These are phyloP conservation scores for Sebastes umbrosus DNA, from an alignment of 2,797 vertebrate genomes.

Conservation along the genomic window DNA sequence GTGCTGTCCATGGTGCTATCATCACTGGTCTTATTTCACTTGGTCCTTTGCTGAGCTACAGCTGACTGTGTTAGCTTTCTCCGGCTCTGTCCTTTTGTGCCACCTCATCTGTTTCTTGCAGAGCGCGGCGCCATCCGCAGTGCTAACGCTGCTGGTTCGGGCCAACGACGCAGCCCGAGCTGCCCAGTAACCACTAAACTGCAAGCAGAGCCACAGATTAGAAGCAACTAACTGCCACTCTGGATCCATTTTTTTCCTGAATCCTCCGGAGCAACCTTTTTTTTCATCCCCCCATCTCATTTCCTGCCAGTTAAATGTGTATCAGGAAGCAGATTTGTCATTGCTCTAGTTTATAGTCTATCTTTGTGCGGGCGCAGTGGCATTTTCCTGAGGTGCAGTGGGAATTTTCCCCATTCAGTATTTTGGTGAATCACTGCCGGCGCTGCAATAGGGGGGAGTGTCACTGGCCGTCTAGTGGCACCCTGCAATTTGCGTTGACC, in stretches of 20 bases:
- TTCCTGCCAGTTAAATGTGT: slow-evolving; percentile 42
- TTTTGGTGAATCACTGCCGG: slow-evolving; percentile 38
- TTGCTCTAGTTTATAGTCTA: slow-evolving; percentile 21
- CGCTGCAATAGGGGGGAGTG: slow-evolving; percentile 28
- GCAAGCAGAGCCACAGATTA: slow-evolving; percentile 42
- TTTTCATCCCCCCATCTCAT: slow-evolving; percentile 25
- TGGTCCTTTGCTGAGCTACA: slow-evolving; percentile 54
- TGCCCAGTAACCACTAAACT: slow-evolving; percentile 37
- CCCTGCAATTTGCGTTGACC: slow-evolving; percentile 28
- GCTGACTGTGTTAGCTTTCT: slow-evolving; percentile 48
- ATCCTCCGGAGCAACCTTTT: slow-evolving; percentile 28
- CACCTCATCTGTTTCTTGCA: slow-evolving; percentile 58
- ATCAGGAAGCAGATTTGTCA: slow-evolving; percentile 51
- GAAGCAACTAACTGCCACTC: slow-evolving; percentile 40
- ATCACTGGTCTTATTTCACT: slow-evolving; percentile 43
- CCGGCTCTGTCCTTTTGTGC: slow-evolving; percentile 45
- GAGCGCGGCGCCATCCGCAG: slow-evolving; percentile 19
- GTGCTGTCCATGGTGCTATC: slow-evolving; percentile 62
- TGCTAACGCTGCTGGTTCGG: slow-evolving; percentile 54
- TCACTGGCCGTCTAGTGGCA: neutral
- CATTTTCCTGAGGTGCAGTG: slow-evolving; percentile 39
- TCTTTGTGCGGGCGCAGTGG: slow-evolving; percentile 10
- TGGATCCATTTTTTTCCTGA: slow-evolving; percentile 15
- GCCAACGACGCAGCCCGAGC: slow-evolving; percentile 29
- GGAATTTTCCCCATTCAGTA: slow-evolving; percentile 38